Conservation (phyloP, 1,140 invertebrate genomes). For the Drosophila willistoni region DNA sequence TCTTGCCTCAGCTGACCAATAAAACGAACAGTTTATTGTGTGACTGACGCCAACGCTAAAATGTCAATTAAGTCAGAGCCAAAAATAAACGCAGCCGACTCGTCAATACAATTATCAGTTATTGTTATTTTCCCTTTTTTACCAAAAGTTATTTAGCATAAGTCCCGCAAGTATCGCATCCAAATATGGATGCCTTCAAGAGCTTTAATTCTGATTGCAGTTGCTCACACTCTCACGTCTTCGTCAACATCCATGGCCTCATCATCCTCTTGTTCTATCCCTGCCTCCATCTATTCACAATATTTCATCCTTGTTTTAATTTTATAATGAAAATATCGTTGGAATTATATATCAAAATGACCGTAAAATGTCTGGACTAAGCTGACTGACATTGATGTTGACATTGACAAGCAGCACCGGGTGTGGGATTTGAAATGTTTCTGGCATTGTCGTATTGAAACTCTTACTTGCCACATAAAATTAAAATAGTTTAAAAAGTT, state of each 20-base stretch:
- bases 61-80: constrained; percentile 62
- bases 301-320: constrained; percentile 38
- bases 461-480: constrained; percentile 45
- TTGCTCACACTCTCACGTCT: constrained; percentile 1
- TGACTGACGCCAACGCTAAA: constrained; percentile 62
- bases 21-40: constrained; percentile 67
- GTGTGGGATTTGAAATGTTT: constrained; percentile 21
- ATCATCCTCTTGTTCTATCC: constrained; percentile 7
- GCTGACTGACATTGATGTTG: constrained; percentile 71
- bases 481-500: constrained; percentile 27
- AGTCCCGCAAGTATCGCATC: constrained; percentile 40
- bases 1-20: constrained; percentile 55
- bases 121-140: constrained; percentile 36
- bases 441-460: constrained; percentile 7
- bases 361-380: constrained; percentile 47
- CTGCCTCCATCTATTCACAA: background rate
- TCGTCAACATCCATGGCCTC: too few species aligned
- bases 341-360: constrained; percentile 75
- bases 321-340: constrained; percentile 69
- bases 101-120: constrained; percentile 67
- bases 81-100: constrained; percentile 67
- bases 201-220: constrained; percentile 34
- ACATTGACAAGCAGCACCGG: constrained; percentile 65
- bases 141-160: constrained; percentile 55
- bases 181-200: constrained; percentile 35